Evolutionary conservation across 2,113 vertebrate species (phyloP), one percentile per base, ranked within the genome.

Genomic region (Erythrocercus mccallii): DNA sequence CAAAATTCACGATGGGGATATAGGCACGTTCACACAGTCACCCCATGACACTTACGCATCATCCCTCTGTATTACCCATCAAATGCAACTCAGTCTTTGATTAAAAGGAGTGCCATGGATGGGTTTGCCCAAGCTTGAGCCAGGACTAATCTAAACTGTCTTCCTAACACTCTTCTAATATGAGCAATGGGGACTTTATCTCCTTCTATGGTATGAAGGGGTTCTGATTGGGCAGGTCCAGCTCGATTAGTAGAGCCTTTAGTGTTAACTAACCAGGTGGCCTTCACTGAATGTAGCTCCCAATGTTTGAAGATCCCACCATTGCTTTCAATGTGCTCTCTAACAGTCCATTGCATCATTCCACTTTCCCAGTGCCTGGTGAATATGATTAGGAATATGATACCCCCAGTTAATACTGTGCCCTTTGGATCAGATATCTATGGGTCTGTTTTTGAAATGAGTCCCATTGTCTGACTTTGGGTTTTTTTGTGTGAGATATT

Each of bases 121-220:
- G 17, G 5, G 9, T 37, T 72, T 21, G 5, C 22, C 22, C 27
- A 37, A 33, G 17, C 33, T 72, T 53, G 13, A 72, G 38, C 38
- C 33, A 62, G 8, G 47, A 37, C 33, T 53, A 71, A 37, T 53
- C 10, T 17, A 17, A 53, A 71, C 13, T 37, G 12, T 9, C 30
- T 50, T 70, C 24, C 24, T 30, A 37, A 31, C 3, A 21, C 16
- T 53, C 27, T 61, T 44, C 45, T 53, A 61, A 31, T 30, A 18
- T 27, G 14, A 0, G 0, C 3, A 2, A 17, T 20, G 6, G 20
- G 25, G 47, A 25, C 38, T 45, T 82, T 35, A 61, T 35, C 21
- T 61, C 33, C 21, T 44, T 35, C 25, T 27, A 0, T 16, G 3
- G 37, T 37, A 20, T 0, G 0, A 17, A 61, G 9, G 21, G 5